A percentile compares a stretch with the other conserved stretches of the same genome.
These are phyloP conservation scores for Notoglanidium macrostoma DNA, from an alignment of 2,797 vertebrate species.

Conservation along the genomic window DNA sequence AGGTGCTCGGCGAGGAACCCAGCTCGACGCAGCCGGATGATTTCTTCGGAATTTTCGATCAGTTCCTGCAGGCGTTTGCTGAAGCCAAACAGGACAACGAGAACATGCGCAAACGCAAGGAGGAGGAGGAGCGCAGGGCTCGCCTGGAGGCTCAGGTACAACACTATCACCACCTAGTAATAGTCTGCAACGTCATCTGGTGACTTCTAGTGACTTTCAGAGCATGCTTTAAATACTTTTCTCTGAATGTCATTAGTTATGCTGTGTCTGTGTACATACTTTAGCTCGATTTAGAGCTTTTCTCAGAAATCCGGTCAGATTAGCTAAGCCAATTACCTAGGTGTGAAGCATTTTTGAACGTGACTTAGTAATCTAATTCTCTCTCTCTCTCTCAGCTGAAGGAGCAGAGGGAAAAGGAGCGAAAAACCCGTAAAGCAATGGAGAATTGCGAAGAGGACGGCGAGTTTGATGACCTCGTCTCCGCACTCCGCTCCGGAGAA, in stretches of 20 bases:
- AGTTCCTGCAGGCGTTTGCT: slow-evolving; percentile 82
- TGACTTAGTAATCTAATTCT: not conserved
- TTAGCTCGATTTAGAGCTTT: not conserved
- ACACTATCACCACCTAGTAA: not conserved
- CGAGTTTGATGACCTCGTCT: slow-evolving; percentile 87
- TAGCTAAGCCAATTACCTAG: not conserved
- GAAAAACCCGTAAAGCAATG: slow-evolving; percentile 80
- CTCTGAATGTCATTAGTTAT: not conserved
- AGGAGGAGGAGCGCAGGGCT: slow-evolving; percentile 86
- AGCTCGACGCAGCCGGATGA: slow-evolving; percentile 85
- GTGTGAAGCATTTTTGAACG: not conserved
- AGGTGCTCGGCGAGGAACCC: slow-evolving; percentile 83
- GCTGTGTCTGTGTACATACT: not conserved
- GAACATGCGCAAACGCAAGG: slow-evolving; percentile 84
- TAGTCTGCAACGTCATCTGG: not conserved
- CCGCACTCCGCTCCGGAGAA: slow-evolving; percentile 83
- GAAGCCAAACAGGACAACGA: slow-evolving; percentile 90
- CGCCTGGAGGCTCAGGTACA: slow-evolving; percentile 87
- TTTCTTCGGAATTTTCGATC: slow-evolving; percentile 90
- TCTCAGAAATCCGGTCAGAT: not conserved
- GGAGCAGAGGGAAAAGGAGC: slow-evolving; percentile 84
- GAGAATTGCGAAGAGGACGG: slow-evolving; percentile 83
- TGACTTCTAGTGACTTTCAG: not conserved
- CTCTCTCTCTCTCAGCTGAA: slow-evolving; percentile 71
- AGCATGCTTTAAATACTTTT: not conserved